Base-by-base conservation (phyloP, 2,888 invertebrate species). In the Branchellion lobata region DNA sequence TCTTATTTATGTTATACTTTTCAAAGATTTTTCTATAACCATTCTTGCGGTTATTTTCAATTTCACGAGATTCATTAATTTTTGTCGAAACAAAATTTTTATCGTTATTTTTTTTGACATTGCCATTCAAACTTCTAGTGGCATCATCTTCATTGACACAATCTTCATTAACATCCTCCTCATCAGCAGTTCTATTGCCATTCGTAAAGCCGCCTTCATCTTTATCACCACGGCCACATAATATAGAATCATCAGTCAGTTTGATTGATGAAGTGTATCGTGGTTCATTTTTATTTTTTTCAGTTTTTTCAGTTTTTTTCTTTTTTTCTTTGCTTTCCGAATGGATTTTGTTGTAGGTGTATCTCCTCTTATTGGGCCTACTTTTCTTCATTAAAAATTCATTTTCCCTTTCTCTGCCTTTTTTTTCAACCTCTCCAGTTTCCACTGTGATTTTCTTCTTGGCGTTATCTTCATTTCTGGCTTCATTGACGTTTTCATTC, bases 171-270 rank as follows among this genome's bases (percentile, higher is more conserved):
- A 8, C 71, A 29, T 31, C 14, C 5, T 18, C 21, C 5, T 57
- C n/a, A 57, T 24, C 24, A n/a, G 5, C 61, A 24, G 3, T 14
- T 3, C n/a, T 57, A 14, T 24, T n/a, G 61, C 61, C 61, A 57
- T 57, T 18, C 21, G 5, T 57, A 24, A 57, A n/a, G 21, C n/a
- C 21, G 61, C 61, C n/a, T 57, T 57, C 21, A 57, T 57, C 61
- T 57, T 57, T 24, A 57, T 57, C 61, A 57, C 61, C 61, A 57
- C 21, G 61, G 61, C n/a, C 21, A 57, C 61, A 57, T n/a, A 57
- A 57, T 24, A 57, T 24, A 14, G 21, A 5, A n/a, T 57, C 61
- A 57, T 57, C 61, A 18, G n/a, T 57, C 61, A 57, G 21, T 5
- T 24, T 57, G 61, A 57, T 57, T 57, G 61, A 57, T 57, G 61